Evolutionary conservation across 2,113 vertebrate genomes (phyloP).

Genomic region (Urocynchramus pylzowi): DNA sequence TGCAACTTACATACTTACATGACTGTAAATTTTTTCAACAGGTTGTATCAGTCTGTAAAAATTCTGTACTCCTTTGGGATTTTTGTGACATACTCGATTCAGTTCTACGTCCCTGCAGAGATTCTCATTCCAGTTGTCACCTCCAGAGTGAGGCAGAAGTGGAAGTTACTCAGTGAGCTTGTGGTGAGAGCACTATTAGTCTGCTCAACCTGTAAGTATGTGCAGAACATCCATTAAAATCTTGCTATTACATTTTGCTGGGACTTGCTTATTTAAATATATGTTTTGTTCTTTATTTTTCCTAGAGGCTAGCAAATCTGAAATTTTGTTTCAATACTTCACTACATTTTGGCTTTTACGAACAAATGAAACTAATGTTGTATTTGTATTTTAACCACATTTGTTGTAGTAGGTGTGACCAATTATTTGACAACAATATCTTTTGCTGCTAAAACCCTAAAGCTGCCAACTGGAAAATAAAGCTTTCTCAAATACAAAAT

Average conservation of each 20-base stretch:
- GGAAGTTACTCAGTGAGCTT: conserved; percentile 76
- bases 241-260: neutral
- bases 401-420: neutral
- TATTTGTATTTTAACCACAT: neutral
- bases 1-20: neutral
- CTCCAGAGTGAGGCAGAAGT: conserved; percentile 71
- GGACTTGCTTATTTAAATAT: neutral
- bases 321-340: neutral
- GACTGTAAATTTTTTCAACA: conserved; percentile 60
- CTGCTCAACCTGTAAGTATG: conserved; percentile 84
- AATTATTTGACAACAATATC: neutral
- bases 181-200: conserved; percentile 72
- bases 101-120: conserved; percentile 87
- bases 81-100: conserved; percentile 87
- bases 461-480: neutral
- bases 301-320: neutral
- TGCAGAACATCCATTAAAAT: neutral
- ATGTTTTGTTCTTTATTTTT: neutral
- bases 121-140: conserved; percentile 78
- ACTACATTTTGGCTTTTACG: neutral
- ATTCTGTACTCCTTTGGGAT: conserved; percentile 88
- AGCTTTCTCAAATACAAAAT: neutral
- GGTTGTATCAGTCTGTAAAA: conserved; percentile 87
- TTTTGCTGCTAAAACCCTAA: neutral
- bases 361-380: neutral